A percentile compares a stretch with the other conserved stretches of the same genome.
Evolutionary conservation across 2,888 invertebrate genomes (phyloP).

Genomic region (Ptychoptera albimana): DNA sequence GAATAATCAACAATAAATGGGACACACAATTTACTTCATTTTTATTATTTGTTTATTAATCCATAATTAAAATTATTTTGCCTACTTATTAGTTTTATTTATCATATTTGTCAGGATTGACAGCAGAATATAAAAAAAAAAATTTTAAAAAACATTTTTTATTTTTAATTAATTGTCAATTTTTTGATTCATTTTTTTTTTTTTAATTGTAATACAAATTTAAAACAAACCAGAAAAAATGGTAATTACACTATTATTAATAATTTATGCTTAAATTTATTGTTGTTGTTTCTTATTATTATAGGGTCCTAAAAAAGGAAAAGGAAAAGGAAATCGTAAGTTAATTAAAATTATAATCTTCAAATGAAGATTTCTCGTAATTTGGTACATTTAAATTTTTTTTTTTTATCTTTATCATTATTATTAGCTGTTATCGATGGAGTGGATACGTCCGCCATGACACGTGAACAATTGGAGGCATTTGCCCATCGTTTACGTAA

Average conservation of each 20-base stretch:
- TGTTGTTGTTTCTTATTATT: background rate
- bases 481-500: conserved; percentile 74
- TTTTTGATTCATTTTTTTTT: background rate
- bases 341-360: background rate
- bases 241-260: background rate
- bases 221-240: background rate
- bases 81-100: too few relatives aligned
- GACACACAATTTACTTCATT: too few relatives aligned
- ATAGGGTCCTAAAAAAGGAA: conserved; percentile 3
- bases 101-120: too few relatives aligned
- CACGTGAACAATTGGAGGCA: conserved; percentile 79
- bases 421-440: conserved; percentile 61
- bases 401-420: too few relatives aligned
- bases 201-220: background rate
- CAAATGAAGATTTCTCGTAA: background rate
- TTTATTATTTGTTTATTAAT: too few relatives aligned
- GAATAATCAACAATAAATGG: too few relatives aligned
- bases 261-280: background rate
- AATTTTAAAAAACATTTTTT: too few relatives aligned
- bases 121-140: too few relatives aligned
- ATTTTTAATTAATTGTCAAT: too few relatives aligned
- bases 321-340: conserved; percentile 4
- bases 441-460: conserved; percentile 82
- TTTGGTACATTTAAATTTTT: too few relatives aligned
- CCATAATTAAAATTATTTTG: too few relatives aligned